phyloP scores from a whole-genome alignment of 30 jellyfish, hydroid and myxozoan species.

The Cassiopea andromeda region DNA sequence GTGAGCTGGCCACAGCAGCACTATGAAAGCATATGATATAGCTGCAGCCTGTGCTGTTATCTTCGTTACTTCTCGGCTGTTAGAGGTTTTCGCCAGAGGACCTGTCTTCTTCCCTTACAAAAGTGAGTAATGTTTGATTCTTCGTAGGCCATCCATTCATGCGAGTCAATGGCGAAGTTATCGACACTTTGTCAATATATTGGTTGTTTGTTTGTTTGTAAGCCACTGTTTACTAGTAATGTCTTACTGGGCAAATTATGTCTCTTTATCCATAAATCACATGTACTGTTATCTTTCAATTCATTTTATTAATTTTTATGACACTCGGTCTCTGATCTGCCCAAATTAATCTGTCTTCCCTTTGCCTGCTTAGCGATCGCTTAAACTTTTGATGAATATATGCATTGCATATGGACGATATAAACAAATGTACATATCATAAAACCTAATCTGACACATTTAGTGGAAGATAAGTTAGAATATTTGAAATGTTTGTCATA shows the following conservation, averaged over 20 bases:
- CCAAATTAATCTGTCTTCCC: no score
- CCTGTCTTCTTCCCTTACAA: conserved; percentile 27
- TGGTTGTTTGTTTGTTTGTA: conserved; percentile 8
- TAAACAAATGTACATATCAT: no score
- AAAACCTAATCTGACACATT: no score
- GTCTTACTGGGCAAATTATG: conserved; percentile 1
- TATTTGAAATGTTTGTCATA: no score
- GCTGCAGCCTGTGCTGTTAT: background rate
- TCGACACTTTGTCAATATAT: conserved; percentile 16
- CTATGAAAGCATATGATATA: conserved; percentile 7
- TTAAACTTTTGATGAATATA: no score
- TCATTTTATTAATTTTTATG: no score
- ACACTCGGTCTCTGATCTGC: no score
- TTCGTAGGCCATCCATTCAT: conserved; percentile 23
- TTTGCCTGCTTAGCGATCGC: no score
- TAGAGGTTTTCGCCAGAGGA: background rate
- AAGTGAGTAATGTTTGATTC: conserved; percentile 28
- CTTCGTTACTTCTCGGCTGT: background rate
- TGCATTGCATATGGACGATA: no score
- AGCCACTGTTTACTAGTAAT: background rate
- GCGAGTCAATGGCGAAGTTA: conserved; percentile 1
- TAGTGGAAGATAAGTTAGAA: background rate
- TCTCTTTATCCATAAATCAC: background rate
- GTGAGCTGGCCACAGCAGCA: conserved; percentile 22
- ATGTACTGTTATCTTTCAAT: background rate